Base-by-base conservation (phyloP, 2,113 vertebrate species). In the human region DNA sequence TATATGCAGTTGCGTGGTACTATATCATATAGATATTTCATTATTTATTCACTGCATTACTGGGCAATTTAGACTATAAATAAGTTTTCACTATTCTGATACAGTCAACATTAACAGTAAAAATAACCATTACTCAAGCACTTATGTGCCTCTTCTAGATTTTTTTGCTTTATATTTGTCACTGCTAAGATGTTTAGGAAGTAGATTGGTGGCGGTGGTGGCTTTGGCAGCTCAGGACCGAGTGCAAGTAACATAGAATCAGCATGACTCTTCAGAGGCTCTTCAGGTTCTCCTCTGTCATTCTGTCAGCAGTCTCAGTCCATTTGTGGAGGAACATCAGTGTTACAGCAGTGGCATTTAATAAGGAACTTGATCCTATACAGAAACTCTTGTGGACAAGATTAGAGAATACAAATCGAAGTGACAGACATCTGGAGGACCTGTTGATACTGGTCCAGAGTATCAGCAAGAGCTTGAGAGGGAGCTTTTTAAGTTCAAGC, bases 381-480 rank as follows among this genome's bases (percentile, higher is more conserved):
- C 57, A 59, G 57, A 59, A 59, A 59, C 22, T 59, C 57, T 59
- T 22, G 23, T 59, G 22, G 23, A 59, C 57, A 59, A 59, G 57
- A 22, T 59, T 59, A 59, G 57, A 59, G 20, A 59, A 59, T 23
- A 59, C 57, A 59, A 59, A 59, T 59, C 22, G 8, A 59, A 23
- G 57, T 59, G 22, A 23, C 57, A 59, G 98, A 57, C 99, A 61
- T 80, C 99, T 20, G 99, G 99, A 52, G 99, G 99, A 5, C 98
- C 99, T 43, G 99, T 99, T 79, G 99, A 99, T 38, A 96, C 91
- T 35, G 99, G 99, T 18, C 98, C 99, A 0, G 98, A 98, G 1
- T 99, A 99, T 97, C 99, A 99, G 98, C 99, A 99, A 97, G 99
- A 99, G 0, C 4, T 99, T 90, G 97, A 98, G 13, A 99, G 99